A percentile compares a stretch with the other conserved stretches of the same genome.
Conservation (phyloP, 2,888 invertebrate species). For the Limenitis arthemis region DNA sequence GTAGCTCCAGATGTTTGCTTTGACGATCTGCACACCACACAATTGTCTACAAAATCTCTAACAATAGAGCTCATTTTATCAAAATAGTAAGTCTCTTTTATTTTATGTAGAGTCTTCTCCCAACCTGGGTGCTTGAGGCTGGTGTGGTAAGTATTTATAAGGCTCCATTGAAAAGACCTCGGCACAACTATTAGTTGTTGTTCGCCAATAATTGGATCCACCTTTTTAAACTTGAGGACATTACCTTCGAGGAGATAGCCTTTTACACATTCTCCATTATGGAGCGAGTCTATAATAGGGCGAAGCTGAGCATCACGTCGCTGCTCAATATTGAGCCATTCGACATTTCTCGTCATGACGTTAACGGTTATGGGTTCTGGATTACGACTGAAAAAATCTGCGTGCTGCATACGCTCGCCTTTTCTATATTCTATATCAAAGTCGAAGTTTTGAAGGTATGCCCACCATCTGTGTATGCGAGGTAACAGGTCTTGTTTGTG, state of each 20-base stretch:
- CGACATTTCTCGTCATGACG: slow-evolving; percentile 12
- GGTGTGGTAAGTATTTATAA: slow-evolving; percentile 24
- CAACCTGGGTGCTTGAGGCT: slow-evolving; percentile 24
- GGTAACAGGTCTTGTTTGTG: slow-evolving; percentile 31
- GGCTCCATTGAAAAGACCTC: slow-evolving; percentile 27
- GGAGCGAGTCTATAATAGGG: slow-evolving; percentile 13
- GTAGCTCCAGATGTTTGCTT: slow-evolving; percentile 23
- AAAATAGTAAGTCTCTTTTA: slow-evolving; percentile 20
- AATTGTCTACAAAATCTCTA: slow-evolving; percentile 16
- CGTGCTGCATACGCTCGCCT: slow-evolving; percentile 19
- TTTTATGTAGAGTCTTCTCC: slow-evolving; percentile 26
- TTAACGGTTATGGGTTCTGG: slow-evolving; percentile 13
- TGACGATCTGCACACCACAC: slow-evolving; percentile 22
- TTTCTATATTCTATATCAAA: slow-evolving; percentile 26
- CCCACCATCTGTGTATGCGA: slow-evolving; percentile 33
- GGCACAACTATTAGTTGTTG: slow-evolving; percentile 19
- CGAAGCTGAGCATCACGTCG: slow-evolving; percentile 16
- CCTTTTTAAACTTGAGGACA: slow-evolving; percentile 4
- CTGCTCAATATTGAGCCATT: slow-evolving; percentile 22
- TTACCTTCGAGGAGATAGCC: slow-evolving; percentile 13
- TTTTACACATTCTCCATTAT: background rate
- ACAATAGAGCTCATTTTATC: slow-evolving; percentile 12
- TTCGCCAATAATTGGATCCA: slow-evolving; percentile 7
- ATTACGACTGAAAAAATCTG: slow-evolving; percentile 13
- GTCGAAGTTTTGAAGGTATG: slow-evolving; percentile 29